Evolutionary conservation across 2,888 invertebrate species (phyloP).

Genomic region (Trichopoda pennipes): DNA sequence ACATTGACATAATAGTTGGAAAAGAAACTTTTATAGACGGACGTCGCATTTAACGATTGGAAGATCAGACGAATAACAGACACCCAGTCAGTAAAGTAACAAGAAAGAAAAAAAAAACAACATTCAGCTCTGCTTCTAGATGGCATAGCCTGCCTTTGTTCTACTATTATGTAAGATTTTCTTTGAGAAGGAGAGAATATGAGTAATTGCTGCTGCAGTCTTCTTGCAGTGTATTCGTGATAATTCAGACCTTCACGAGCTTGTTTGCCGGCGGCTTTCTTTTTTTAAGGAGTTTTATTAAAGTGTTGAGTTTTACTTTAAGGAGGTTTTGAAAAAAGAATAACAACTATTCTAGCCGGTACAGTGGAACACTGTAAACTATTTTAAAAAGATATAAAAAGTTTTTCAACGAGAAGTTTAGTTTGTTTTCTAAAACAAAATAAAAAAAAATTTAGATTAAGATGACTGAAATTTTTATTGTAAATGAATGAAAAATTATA

Average conservation of each 20-base stretch:
- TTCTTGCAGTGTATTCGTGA: background rate
- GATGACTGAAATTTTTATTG: too few species aligned
- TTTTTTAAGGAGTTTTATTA: conserved; percentile 41
- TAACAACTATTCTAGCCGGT: conserved; percentile 28
- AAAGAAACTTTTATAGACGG: conserved; percentile 41
- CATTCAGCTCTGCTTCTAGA: conserved; percentile 24
- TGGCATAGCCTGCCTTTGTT: conserved; percentile 65
- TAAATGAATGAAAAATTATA: too few species aligned
- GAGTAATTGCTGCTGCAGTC: conserved; percentile 13
- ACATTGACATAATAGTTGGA: conserved; percentile 44
- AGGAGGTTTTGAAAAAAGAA: conserved; percentile 20
- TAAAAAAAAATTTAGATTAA: too few species aligned
- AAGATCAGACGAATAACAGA: conserved; percentile 44
- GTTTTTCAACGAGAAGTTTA: too few species aligned
- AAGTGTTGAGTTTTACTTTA: conserved; percentile 65
- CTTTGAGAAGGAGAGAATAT: conserved; percentile 3
- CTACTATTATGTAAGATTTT: conserved; percentile 64
- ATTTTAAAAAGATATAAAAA: too few species aligned
- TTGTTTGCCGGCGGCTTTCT: conserved; percentile 46
- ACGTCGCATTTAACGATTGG: conserved; percentile 14
- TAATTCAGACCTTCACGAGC: conserved; percentile 32
- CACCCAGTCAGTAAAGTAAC: conserved; percentile 34
- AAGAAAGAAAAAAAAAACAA: conserved; percentile 6
- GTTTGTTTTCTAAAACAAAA: too few species aligned
- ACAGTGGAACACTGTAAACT: conserved; percentile 13